Evolutionary conservation across 2,797 vertebrate genomes (phyloP), one percentile per base, ranked within the genome.

Genomic region (Eidolon dupreanum): DNA sequence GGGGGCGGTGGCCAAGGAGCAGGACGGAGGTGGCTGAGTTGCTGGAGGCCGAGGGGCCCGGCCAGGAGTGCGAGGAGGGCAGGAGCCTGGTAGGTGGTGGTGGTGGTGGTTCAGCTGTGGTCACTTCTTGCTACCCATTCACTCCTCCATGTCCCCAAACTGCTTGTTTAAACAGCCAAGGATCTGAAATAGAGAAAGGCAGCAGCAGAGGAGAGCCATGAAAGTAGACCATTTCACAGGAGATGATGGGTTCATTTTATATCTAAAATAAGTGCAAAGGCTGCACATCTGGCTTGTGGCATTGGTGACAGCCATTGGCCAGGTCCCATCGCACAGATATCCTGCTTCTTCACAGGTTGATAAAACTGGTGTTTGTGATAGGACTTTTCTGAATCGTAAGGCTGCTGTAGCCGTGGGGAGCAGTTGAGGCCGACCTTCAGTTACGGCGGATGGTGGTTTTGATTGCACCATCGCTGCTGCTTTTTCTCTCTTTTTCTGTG

Each of bases 71-170:
- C 3, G 38, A 36, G 55, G 15, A 17, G 15, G 4, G 17, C 1
- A 57, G 91, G 53, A 12, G 36, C 20, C 41, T 10, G n/a, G 71
- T 11, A 6, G 31, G 59, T 22, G 11, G 82, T 22, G 41, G 41
- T 22, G 41, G 41, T 12, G 46, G 46, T 15, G 5, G 4, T 36
- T 57, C 19, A 19, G 22, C 46, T 15, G 46, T 19, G 28, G 24
- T 19, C 2, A 2, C 19, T 1, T 28, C 28, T 6, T 7, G 41
- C 61, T 31, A 16, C 36, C 24, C 1, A 3, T 22, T 8, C 10
- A 8, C 65, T 3, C 38, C 49, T 73, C 7, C 1, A 5, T 17
- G 12, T n/a, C 38, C 38, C 11, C 33, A 26, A 8, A 49, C 11
- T 22, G 17, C 55, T 73, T 6, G 11, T 77, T 36, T 31, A 31